Evolutionary conservation across 2,113 vertebrate species (phyloP).

Genomic region (Diadophis punctatus): DNA sequence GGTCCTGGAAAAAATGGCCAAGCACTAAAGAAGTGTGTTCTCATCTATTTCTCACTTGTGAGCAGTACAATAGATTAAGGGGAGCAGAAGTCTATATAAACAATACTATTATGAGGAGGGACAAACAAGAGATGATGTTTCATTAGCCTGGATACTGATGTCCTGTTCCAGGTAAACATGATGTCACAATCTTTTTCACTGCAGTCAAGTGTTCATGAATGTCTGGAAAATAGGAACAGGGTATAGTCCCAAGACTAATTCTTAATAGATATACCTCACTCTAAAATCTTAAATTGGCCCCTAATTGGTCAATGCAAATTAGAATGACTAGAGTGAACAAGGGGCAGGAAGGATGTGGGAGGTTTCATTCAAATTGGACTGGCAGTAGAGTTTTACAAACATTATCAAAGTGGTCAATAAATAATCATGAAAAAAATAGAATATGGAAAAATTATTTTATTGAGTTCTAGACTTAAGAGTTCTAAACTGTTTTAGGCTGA

Average conservation of each 20-base stretch:
- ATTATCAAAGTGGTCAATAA: background rate
- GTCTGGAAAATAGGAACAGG: background rate
- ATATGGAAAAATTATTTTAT: background rate
- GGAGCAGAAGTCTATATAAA: background rate
- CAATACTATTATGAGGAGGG: background rate
- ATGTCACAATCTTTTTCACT: background rate
- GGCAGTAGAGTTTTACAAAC: background rate
- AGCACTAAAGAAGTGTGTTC: background rate
- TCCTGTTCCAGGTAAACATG: background rate
- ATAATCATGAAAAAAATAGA: background rate
- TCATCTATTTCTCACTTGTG: background rate
- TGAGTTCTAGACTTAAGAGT: background rate
- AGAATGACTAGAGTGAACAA: background rate
- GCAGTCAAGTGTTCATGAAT: background rate
- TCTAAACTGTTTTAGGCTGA: background rate
- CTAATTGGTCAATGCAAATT: background rate
- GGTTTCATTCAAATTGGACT: background rate
- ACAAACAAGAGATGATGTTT: background rate
- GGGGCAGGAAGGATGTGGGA: background rate
- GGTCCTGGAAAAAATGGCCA: background rate
- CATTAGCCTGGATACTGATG: background rate
- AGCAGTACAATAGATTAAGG: background rate
- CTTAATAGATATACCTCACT: background rate
- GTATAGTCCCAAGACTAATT: background rate
- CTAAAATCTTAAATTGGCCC: background rate